Conservation (phyloP, 2,797 vertebrate species). For the Kryptopterus vitreolus region DNA sequence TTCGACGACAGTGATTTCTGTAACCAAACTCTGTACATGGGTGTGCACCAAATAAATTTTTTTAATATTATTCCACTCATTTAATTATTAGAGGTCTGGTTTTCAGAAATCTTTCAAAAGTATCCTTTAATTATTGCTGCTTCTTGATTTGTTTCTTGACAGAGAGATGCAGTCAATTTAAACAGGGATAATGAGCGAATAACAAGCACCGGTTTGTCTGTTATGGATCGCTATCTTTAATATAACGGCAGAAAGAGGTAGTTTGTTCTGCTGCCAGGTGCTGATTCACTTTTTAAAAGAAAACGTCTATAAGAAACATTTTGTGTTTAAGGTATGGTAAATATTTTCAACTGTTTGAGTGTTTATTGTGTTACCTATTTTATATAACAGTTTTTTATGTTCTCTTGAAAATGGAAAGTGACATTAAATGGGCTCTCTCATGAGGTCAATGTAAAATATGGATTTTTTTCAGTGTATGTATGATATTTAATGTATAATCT, state of each 20-base stretch:
- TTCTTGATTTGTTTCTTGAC: background rate
- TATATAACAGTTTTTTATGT: background rate
- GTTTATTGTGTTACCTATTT: background rate
- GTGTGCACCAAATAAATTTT: too few relatives aligned
- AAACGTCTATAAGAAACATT: too few relatives aligned
- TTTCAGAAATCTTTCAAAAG: background rate
- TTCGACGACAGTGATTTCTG: background rate
- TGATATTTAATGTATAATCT: background rate
- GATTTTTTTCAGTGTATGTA: too few relatives aligned
- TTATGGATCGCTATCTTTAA: background rate
- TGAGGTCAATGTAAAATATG: background rate
- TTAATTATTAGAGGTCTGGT: background rate
- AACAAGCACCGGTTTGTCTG: background rate
- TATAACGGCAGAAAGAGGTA: background rate
- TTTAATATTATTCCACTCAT: background rate
- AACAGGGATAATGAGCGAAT: background rate
- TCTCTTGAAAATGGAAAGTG: constrained; percentile 2
- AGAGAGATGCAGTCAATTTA: background rate
- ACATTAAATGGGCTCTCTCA: background rate
- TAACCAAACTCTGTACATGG: background rate
- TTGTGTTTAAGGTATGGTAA: background rate
- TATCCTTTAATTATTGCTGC: background rate
- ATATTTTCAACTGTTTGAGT: background rate
- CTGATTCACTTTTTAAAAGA: too few relatives aligned
- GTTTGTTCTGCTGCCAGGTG: background rate